Evolutionary conservation across 2,113 vertebrate species (phyloP).

Genomic region (Excalfactoria chinensis): DNA sequence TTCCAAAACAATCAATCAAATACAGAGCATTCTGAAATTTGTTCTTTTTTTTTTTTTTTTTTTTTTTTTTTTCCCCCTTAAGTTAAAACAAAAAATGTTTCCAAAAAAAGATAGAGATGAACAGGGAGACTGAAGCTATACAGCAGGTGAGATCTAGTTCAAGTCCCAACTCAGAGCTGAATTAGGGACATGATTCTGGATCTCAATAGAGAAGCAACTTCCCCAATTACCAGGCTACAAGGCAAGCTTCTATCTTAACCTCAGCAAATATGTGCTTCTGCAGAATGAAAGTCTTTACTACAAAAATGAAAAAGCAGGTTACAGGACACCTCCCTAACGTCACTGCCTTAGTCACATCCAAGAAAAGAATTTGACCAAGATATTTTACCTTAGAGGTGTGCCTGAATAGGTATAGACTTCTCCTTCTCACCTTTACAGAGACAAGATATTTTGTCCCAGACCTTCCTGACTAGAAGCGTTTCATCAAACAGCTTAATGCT

Average conservation of each 20-base stretch:
- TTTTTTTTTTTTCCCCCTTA: not conserved
- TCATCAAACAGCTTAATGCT: not conserved
- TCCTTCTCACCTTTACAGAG: not conserved
- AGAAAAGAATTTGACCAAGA: not conserved
- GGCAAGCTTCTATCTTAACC: not conserved
- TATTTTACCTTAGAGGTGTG: not conserved
- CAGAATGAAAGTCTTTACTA: not conserved
- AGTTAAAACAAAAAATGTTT: fast-evolving
- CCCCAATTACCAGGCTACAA: not conserved
- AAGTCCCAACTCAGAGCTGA: not conserved
- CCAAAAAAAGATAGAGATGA: not conserved
- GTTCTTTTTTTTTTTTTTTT: not conserved
- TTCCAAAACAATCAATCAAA: not conserved
- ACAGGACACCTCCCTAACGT: not conserved
- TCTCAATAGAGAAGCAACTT: not conserved
- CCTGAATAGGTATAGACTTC: not conserved
- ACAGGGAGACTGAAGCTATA: not conserved
- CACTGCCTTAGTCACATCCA: not conserved
- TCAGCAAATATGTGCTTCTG: fast-evolving
- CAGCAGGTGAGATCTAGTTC: not conserved
- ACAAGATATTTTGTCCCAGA: not conserved
- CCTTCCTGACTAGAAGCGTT: not conserved
- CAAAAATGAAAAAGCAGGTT: not conserved
- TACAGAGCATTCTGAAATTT: not conserved
- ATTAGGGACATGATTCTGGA: not conserved